Evolutionary conservation across 2,797 vertebrate species (phyloP).

Genomic region (Eleutherodactylus coqui): DNA sequence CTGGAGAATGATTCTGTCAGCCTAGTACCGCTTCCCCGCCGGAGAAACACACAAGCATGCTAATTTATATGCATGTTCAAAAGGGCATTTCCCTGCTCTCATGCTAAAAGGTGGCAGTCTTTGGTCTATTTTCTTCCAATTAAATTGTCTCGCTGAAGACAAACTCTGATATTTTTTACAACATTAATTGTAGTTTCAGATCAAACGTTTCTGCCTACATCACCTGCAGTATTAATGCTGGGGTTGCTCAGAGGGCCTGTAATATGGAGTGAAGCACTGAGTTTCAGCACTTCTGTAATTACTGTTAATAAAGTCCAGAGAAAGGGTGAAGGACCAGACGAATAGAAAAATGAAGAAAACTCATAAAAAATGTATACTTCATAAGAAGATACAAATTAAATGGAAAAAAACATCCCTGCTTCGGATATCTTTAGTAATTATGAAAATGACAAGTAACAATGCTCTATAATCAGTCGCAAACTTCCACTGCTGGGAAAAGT

Average conservation of each 20-base stretch:
- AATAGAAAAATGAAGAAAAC: constrained; percentile 10
- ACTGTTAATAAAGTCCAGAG: constrained; percentile 38
- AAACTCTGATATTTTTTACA: constrained; percentile 53
- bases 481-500: constrained; percentile 19
- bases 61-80: constrained; percentile 60
- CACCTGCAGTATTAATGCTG: constrained; percentile 46
- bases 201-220: constrained; percentile 43
- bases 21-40: constrained; percentile 23
- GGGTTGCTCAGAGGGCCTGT: constrained; percentile 17
- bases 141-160: constrained; percentile 59
- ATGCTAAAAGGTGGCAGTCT: constrained; percentile 60
- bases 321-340: constrained; percentile 3
- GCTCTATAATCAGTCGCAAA: background rate
- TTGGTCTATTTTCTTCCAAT: constrained; percentile 61
- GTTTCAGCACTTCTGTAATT: constrained; percentile 13
- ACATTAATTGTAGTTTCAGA: constrained; percentile 56
- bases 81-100: constrained; percentile 60
- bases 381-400: background rate
- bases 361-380: background rate
- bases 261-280: background rate
- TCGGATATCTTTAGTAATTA: background rate
- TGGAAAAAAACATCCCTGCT: background rate
- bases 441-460: constrained; percentile 3
- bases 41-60: constrained; percentile 34
- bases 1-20: constrained; percentile 43